Evolutionary conservation across 2,113 vertebrate species (phyloP), one percentile per base, ranked within the genome.

Genomic region (Australoheros scitulus): DNA sequence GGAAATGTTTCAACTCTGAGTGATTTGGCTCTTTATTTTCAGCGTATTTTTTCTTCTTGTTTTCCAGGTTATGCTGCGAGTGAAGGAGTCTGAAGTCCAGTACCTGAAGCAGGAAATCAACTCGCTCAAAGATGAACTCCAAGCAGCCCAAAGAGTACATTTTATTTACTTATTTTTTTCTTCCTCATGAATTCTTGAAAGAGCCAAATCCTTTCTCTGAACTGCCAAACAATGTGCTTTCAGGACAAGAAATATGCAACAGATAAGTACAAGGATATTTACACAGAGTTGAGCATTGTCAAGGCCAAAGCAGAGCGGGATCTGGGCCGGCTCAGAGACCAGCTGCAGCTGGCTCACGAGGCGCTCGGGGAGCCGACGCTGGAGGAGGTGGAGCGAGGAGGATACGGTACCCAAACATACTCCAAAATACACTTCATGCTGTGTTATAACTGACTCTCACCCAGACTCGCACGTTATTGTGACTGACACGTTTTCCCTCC

Each of bases 51-150:
- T 9, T 20, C 18, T 18, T 18, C 4, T 26, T 80, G 2, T 85
- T 60, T 43, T 80, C 13, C 63, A 97, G 96, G 96, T 97, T 38
- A 96, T 97, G 96, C 61, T 96, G 87, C 91, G 96, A 84, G 96
- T 97, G 75, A 97, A 97, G 84, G 96, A 97, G 89, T 97, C 96
- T 0, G 96, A 97, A 85, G 96, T 96, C 57, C 96, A 96, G 91
- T 97, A 97, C 89, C 92, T 96, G 88, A 97, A 97, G 83, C 96
- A 97, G 91, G 96, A 97, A 89, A 97, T 97, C 82, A 97, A 97
- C 88, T 96, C 96, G 57, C 86, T 97, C 47, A 97, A 96, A 81
- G 96, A 97, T 7, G 96, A 97, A 89, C 95, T 97, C 57, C 96
- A 97, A 86, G 82, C 95, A 8, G 95, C 96, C 68, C 96, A 96